A percentile compares a stretch with the other conserved stretches of the same genome.
These are phyloP conservation scores for Corapipo altera DNA, from an alignment of 2,113 vertebrate species.

Conservation along the genomic window DNA sequence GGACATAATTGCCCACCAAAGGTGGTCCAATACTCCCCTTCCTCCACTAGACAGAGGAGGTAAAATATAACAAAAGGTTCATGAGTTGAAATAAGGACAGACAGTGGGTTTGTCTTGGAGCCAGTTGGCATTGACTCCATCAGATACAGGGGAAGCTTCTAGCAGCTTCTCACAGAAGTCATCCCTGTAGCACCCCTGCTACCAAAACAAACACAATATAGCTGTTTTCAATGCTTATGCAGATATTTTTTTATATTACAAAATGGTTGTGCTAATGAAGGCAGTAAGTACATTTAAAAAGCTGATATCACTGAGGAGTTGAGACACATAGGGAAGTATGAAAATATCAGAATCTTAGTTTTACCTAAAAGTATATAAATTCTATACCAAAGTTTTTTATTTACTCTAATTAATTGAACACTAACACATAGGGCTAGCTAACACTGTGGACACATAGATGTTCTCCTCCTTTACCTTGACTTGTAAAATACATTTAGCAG, in stretches of 20 bases:
- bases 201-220: neutral
- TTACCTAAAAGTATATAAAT: conserved; percentile 12
- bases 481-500: neutral
- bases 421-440: neutral
- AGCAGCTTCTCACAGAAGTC: neutral
- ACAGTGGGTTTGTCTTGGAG: neutral
- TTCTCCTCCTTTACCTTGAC: neutral
- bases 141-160: neutral
- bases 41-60: neutral
- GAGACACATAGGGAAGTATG: neutral
- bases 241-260: neutral
- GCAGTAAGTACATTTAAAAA: neutral
- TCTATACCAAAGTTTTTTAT: neutral
- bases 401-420: neutral
- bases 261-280: neutral
- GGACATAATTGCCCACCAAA: neutral
- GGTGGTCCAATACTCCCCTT: neutral
- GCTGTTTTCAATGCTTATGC: neutral
- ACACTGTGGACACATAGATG: neutral
- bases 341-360: conserved; percentile 16
- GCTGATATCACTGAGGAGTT: neutral
- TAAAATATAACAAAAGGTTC: neutral
- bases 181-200: neutral
- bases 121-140: neutral
- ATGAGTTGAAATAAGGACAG: neutral